Evolutionary conservation across 35 echinoderm and acorn worm species (phyloP), one percentile per base, ranked within the genome.

Genomic region (Amphiura filiformis): DNA sequence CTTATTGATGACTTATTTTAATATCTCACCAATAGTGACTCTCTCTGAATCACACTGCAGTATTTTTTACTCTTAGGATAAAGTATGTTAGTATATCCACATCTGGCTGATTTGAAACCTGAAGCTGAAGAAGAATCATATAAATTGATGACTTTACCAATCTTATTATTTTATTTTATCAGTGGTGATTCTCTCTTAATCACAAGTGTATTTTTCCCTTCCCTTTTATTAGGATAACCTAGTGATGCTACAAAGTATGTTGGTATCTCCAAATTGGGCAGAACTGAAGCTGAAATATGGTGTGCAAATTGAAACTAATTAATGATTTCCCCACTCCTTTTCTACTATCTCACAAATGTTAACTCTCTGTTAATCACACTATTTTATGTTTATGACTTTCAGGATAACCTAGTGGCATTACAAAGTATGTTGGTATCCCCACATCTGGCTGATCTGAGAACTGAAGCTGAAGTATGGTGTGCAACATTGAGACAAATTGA

Each of bases 401-500:
- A 98, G 96, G 96, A 98, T 79, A 98, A 91, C 65, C 88, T 89
- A 79, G 86, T 98, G 49, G 92, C 92, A 17, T 86, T 98, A 30
- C 96, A 98, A 36, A 92, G 86, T 81, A 98, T 98, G 96, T 82
- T 98, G n/a, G 92, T 94, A 20, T 98, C 96, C 36, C 96, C 92
- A 32, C 96, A 98, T 64, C 80, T 98, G 1, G 92, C 96, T 52
- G 93, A 93, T 76, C 86, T 98, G n/a, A 81, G 87, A 86, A 76
- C 96, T 26, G 89, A 89, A 34, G 87, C 92, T 22, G 92, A 94
- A 40, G 49, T 90, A 64, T 98, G 96, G 96, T 78, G 82, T 14
- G 64, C 82, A 39, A 94, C 65, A 33, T 82, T 98, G 0, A 90
- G 78, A 82, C 89, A 94, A 44, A 89, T 94, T 0, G 83, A 87